Percentiles rank a stretch among this genome's conserved stretches.
These are phyloP conservation scores for Paramisgurnus dabryanus DNA, from an alignment of 2,113 vertebrate genomes.

Conservation along the genomic window DNA sequence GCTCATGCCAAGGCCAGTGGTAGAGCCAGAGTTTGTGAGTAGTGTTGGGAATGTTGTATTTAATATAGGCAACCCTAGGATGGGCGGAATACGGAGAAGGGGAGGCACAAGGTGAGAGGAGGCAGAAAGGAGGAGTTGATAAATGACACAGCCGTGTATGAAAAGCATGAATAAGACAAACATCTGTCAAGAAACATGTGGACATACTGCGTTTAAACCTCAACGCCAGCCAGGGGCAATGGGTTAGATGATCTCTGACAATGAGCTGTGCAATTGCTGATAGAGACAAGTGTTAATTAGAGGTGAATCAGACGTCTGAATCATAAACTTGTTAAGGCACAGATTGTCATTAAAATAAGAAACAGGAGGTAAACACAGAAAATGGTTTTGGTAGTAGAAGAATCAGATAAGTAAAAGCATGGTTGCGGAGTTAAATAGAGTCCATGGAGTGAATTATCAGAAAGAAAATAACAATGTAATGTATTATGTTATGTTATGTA, in stretches of 20 bases:
- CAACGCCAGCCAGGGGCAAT: neutral
- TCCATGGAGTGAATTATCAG: too few species aligned
- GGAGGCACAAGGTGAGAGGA: neutral
- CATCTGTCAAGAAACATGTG: constrained; percentile 26
- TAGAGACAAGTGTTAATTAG: constrained; percentile 42
- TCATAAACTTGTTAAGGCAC: constrained; percentile 31
- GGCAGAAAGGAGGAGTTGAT: constrained; percentile 4
- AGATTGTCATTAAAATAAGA: neutral
- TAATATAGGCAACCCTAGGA: constrained; percentile 33
- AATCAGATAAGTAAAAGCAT: neutral
- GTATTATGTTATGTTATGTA: too few species aligned
- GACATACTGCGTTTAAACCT: neutral
- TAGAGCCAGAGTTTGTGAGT: constrained; percentile 45
- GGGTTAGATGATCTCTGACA: constrained; percentile 34
- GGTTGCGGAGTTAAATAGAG: neutral
- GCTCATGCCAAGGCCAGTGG: constrained; percentile 74
- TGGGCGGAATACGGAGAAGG: constrained; percentile 46
- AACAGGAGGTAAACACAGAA: neutral
- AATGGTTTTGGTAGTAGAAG: too few species aligned
- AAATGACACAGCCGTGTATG: neutral
- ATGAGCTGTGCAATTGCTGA: constrained; percentile 31
- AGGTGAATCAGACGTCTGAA: constrained; percentile 23
- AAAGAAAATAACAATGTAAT: too few species aligned
- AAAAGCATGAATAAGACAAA: neutral
- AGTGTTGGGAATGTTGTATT: constrained; percentile 53